phyloP scores from a whole-genome alignment of 2,888 invertebrate genomes.

The Chrysotoxum bicinctum region DNA sequence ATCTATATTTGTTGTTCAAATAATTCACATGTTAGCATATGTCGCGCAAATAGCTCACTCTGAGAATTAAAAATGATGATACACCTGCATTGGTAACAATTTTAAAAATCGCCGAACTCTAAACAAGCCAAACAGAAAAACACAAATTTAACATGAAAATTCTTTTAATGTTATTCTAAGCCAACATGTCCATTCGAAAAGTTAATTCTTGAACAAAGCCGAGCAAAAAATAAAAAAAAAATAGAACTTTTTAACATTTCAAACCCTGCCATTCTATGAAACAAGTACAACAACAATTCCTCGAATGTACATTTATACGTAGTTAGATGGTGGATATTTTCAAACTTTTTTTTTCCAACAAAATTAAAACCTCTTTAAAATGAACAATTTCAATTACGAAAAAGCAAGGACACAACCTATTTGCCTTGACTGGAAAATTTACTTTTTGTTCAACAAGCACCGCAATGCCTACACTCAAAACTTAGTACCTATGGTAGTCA shows the following conservation, averaged over 20 bases:
- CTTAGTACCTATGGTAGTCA: background rate
- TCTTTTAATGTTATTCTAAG: background rate
- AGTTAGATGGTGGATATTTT: background rate
- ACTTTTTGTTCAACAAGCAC: background rate
- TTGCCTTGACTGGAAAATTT: constrained; percentile 19
- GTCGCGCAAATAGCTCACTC: too few relatives aligned
- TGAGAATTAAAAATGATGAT: too few relatives aligned
- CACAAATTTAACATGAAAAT: background rate
- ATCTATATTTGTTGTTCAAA: too few relatives aligned
- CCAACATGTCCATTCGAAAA: background rate
- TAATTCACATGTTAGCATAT: too few relatives aligned
- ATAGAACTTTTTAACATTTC: background rate
- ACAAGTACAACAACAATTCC: background rate
- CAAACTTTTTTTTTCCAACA: background rate
- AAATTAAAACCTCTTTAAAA: constrained; percentile 20
- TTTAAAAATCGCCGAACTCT: too few relatives aligned
- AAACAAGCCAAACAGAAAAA: background rate
- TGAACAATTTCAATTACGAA: constrained; percentile 16
- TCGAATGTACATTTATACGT: background rate
- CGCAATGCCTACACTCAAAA: background rate
- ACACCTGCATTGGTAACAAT: too few relatives aligned
- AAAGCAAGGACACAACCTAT: constrained; percentile 11
- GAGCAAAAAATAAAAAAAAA: background rate
- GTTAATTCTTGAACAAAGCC: background rate
- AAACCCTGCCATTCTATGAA: background rate